A percentile compares a stretch with the other conserved stretches of the same genome.
Evolutionary conservation across 2,113 vertebrate genomes (phyloP).

Genomic region (Oryzias woworae): DNA sequence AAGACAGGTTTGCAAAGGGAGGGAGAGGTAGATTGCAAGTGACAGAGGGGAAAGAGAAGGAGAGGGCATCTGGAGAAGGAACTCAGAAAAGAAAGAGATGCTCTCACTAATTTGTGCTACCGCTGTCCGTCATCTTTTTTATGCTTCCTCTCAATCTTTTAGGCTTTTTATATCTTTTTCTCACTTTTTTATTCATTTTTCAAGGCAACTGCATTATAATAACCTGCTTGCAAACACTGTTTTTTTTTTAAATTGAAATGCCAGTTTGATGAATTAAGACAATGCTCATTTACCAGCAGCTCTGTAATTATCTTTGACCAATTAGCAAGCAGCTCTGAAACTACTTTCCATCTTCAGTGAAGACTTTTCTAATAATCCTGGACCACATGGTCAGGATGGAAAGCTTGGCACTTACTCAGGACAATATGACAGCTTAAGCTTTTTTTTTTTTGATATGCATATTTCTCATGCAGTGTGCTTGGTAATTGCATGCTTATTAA

Average conservation of each 20-base stretch:
- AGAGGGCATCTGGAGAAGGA: constrained; percentile 45
- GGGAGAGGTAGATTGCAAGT: constrained; percentile 52
- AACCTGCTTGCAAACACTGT: constrained; percentile 25
- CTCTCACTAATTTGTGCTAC: constrained; percentile 61
- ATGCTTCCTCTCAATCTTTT: constrained; percentile 47
- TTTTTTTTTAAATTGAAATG: constrained; percentile 1
- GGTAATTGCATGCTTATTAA: constrained; percentile 71
- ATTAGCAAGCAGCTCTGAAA: constrained; percentile 51
- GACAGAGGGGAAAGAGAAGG: constrained; percentile 45
- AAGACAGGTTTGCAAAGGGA: constrained; percentile 30
- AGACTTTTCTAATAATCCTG: constrained; percentile 54
- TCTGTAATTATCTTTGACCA: constrained; percentile 54
- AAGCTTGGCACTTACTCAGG: constrained; percentile 56
- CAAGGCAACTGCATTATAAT: constrained; percentile 24
- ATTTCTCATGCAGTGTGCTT: constrained; percentile 37
- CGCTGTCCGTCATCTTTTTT: constrained; percentile 49
- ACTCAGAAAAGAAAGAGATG: constrained; percentile 45
- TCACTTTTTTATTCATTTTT: constrained; percentile 31
- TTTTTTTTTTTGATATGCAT: constrained; percentile 58
- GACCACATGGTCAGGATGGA: constrained; percentile 63
- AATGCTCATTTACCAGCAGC: constrained; percentile 25
- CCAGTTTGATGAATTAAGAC: constrained; percentile 34
- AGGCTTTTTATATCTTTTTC: constrained; percentile 34
- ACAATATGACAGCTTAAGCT: constrained; percentile 60
- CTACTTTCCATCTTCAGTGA: constrained; percentile 37